A percentile compares a stretch with the other conserved stretches of the same genome.
Evolutionary conservation across 2,113 vertebrate species (phyloP).

Genomic region (Carlito syrichta): DNA sequence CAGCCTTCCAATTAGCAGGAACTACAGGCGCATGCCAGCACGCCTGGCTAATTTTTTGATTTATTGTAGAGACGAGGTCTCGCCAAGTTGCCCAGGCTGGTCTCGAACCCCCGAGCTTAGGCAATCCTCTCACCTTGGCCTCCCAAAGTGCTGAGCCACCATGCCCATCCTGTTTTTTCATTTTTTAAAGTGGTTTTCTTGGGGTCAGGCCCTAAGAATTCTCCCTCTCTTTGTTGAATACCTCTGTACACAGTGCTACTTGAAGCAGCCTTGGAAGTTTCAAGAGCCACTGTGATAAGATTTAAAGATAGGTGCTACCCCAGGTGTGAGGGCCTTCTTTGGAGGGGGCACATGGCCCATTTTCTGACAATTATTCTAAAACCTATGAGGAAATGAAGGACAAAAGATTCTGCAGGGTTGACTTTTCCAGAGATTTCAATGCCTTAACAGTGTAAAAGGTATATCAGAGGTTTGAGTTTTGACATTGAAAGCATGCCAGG

Average conservation of each 20-base stretch:
- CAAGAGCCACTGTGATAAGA: background rate
- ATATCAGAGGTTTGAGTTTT: background rate
- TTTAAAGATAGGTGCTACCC: background rate
- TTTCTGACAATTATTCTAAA: background rate
- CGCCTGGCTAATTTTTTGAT: too few species aligned
- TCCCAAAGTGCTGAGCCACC: too few species aligned
- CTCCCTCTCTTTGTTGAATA: too few species aligned
- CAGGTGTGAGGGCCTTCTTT: background rate
- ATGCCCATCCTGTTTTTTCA: background rate
- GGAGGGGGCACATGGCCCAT: background rate
- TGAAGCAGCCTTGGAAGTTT: background rate
- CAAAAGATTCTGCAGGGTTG: background rate
- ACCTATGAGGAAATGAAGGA: too few species aligned
- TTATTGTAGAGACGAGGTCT: too few species aligned
- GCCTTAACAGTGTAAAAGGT: background rate
- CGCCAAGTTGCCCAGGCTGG: too few species aligned
- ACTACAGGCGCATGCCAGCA: too few species aligned
- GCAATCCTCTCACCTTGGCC: too few species aligned
- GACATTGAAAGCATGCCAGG: background rate
- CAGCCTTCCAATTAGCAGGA: too few species aligned
- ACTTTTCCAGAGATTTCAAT: background rate
- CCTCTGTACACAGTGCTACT: background rate
- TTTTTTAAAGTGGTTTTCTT: background rate
- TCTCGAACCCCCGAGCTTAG: too few species aligned
- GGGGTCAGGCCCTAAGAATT: background rate